Evolutionary conservation across 1,140 invertebrate species (phyloP), one percentile per base, ranked within the genome.

Genomic region (Drosophila micromelanica): DNA sequence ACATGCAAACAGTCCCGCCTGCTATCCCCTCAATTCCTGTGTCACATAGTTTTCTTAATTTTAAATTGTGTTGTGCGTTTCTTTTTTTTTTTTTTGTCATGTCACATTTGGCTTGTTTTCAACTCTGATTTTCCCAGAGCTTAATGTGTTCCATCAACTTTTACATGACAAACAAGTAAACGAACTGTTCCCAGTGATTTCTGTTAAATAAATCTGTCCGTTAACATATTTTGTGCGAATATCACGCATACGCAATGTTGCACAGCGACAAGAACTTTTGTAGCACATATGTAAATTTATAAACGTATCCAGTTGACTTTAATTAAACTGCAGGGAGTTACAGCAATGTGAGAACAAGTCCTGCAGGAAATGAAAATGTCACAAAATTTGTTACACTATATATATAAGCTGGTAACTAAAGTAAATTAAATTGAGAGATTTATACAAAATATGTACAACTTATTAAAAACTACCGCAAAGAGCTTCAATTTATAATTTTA

Each of bases 231-330:
- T 61, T 30, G 13, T 62, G 40, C 27, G 32, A 48, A 32, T 27
- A 60, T 51, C 55, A 60, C 37, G 52, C 69, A 71, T 71, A 71
- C 69, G 69, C 30, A 52, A 30, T 38, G 45, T 71, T 56, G 59
- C 49, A 17, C 49, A 27, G 9, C 5, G 12, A n/a, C 23, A 40
- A 23, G 2, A 23, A 23, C 2, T 23, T 32, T 9, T 11, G 6
- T n/a, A 11, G 11, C 23, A 43, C 15, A 2, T 51, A 40, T 35
- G 32, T 9, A 8, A 35, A 35, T 40, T 40, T 40, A 40, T 40
- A 40, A 12, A 40, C 38, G 8, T 35, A 35, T 35, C 8, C 32
- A 35, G 7, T 35, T 35, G 0, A 7, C 7, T 8, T 35, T 35
- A 8, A 35, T 35, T 35, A 3, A 7, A 35, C 8, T 35, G 8